phyloP scores from a whole-genome alignment of 1,140 invertebrate species.

The Pogonomyrmex californicus region DNA sequence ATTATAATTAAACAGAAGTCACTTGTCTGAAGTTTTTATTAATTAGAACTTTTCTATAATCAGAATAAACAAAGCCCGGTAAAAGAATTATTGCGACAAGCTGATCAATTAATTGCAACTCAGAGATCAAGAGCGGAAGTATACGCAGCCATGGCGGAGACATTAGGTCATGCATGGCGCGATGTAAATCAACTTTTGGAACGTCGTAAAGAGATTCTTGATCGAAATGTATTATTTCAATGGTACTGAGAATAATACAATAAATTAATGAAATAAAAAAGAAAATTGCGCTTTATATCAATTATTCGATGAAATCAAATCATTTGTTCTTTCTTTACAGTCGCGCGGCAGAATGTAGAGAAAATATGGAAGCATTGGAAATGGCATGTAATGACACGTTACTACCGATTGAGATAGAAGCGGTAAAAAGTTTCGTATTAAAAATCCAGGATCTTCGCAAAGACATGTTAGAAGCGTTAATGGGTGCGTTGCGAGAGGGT shows the following conservation, averaged over 20 bases:
- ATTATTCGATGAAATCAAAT: conserved; percentile 28
- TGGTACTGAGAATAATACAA: conserved; percentile 81
- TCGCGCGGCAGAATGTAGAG: conserved; percentile 90
- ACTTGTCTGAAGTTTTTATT: background rate
- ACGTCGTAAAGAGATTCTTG: conserved; percentile 92
- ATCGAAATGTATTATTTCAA: conserved; percentile 92
- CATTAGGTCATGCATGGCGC: conserved; percentile 95
- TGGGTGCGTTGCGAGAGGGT: conserved; percentile 93
- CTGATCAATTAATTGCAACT: conserved; percentile 93
- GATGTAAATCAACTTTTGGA: conserved; percentile 94
- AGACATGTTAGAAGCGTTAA: conserved; percentile 92
- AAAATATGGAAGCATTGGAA: conserved; percentile 91
- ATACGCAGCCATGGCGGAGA: conserved; percentile 97
- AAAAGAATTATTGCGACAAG: conserved; percentile 94
- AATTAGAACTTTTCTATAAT: conserved; percentile 7
- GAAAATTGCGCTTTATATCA: background rate
- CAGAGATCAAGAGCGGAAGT: conserved; percentile 93
- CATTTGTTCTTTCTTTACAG: conserved; percentile 81
- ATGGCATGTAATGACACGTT: conserved; percentile 89
- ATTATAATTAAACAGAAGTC: background rate
- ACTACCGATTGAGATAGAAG: conserved; percentile 90
- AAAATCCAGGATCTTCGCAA: conserved; percentile 90
- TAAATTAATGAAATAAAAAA: background rate
- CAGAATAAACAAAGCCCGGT: conserved; percentile 97
- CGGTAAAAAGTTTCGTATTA: conserved; percentile 89